phyloP scores from a whole-genome alignment of 1,140 invertebrate genomes.

The Aphaenogaster ashmeadi region DNA sequence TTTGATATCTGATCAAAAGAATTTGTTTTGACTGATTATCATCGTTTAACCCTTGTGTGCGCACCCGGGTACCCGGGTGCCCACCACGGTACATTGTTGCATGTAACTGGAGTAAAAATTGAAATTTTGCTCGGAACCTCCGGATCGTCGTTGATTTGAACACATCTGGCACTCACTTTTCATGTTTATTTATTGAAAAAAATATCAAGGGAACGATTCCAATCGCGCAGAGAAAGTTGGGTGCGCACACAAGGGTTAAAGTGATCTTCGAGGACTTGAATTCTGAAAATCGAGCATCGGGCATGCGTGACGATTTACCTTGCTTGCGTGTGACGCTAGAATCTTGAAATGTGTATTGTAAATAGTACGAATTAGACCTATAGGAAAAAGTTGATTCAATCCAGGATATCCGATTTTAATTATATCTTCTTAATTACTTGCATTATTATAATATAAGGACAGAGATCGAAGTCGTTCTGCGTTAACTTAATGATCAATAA shows the following conservation, averaged over 20 bases:
- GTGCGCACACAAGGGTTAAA: too few relatives aligned
- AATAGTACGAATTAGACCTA: constrained; percentile 81
- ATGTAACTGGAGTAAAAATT: too few relatives aligned
- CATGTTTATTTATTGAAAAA: too few relatives aligned
- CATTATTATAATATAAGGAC: background rate
- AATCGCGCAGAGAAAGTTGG: too few relatives aligned
- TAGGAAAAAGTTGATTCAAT: constrained; percentile 21
- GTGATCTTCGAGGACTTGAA: background rate
- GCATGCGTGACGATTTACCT: constrained; percentile 63
- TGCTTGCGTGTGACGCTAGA: constrained; percentile 78
- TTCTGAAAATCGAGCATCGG: constrained; percentile 33
- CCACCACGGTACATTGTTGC: too few relatives aligned
- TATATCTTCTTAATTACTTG: background rate
- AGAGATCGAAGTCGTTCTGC: background rate
- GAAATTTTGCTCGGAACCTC: too few relatives aligned
- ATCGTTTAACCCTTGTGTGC: too few relatives aligned
- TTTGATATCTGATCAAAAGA: background rate
- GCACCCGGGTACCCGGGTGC: too few relatives aligned
- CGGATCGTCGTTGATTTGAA: too few relatives aligned
- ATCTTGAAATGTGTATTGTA: constrained; percentile 80
- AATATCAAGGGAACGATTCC: too few relatives aligned
- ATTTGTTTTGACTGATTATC: constrained; percentile 6
- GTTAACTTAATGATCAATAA: background rate
- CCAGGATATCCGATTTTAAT: constrained; percentile 5
- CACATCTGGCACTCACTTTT: too few relatives aligned